These are phyloP conservation scores for Hypsopygia costalis DNA, from an alignment of 2,888 invertebrate species.

Conservation along the genomic window DNA sequence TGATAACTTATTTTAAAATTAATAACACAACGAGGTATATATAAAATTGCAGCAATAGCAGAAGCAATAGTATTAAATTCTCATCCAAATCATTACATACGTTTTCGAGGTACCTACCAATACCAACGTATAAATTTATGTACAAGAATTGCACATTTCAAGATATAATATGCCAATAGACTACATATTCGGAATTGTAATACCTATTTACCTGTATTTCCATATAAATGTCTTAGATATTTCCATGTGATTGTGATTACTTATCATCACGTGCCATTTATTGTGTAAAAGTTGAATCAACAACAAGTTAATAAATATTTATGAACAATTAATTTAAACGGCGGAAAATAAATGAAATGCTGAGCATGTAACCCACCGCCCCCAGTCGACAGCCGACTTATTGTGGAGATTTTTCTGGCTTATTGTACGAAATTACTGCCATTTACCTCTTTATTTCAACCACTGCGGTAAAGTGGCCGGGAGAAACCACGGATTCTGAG, in stretches of 20 bases:
- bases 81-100: too few species aligned
- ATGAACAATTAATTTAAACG: conserved; percentile 12
- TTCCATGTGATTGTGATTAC: neutral
- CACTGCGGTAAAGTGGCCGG: conserved; percentile 22
- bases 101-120: too few species aligned
- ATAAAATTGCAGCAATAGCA: too few species aligned
- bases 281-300: neutral
- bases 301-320: conserved; percentile 7
- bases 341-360: neutral
- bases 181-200: too few species aligned
- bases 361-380: neutral
- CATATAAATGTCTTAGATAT: too few species aligned
- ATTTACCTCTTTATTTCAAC: conserved; percentile 47
- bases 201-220: too few species aligned
- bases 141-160: too few species aligned
- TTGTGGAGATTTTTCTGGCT: conserved; percentile 54
- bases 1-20: too few species aligned
- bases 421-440: conserved; percentile 51
- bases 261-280: conserved; percentile 4
- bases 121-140: too few species aligned
- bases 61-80: too few species aligned
- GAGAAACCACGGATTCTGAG: conserved; percentile 20
- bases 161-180: too few species aligned
- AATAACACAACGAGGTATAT: too few species aligned
- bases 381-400: conserved; percentile 33